Base-by-base conservation (phyloP, 53 echinoderm and acorn worm species). In the Holothuria scabra region DNA sequence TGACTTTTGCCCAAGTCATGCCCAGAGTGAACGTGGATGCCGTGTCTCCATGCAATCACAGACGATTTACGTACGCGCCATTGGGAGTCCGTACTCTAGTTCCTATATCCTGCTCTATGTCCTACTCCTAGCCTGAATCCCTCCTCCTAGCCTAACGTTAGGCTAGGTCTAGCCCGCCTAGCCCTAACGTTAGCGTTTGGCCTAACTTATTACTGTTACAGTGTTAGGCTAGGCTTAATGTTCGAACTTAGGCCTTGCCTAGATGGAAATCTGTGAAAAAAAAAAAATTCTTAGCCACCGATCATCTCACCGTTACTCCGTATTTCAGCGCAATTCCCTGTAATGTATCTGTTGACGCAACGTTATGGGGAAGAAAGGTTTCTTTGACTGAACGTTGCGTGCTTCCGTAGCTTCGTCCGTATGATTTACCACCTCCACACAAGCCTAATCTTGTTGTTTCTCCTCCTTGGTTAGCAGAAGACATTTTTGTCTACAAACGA, bases 321-420 rank as follows among this genome's bases (percentile, higher is more conserved):
- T 97, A 97, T 89, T 97, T 97, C 24, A 97, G 59, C 5, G 97
- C 88, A 56, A 97, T 94, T 5, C 97, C 97, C 56, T 94, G 92
- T 30, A 97, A 48, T 21, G 97, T 97, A 76, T 97, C 97, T 56
- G 80, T 90, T 23, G 92, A 88, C 21, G 89, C 65, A 20, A 97
- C 91, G n/a, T 85, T 84, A 63, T 97, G 97, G 32, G 92, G 92
- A 56, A 97, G 92, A 74, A 84, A 97, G 44, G 92, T 97, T 87
- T 97, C 97, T 85, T 97, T 94, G 16, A 87, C 84, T 28, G 92
- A 94, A 61, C 88, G 90, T 62, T 89, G 87, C 18, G 92, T 92
- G 75, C 92, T 94, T 12, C 97, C 97, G 64, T 97, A 97, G 58
- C 94, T 94, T 19, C 93, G 90, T 19, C 97, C 97, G 68, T 97